phyloP scores from a whole-genome alignment of 92 coral and sea anemone species.

The Epizoanthus fatuus region DNA sequence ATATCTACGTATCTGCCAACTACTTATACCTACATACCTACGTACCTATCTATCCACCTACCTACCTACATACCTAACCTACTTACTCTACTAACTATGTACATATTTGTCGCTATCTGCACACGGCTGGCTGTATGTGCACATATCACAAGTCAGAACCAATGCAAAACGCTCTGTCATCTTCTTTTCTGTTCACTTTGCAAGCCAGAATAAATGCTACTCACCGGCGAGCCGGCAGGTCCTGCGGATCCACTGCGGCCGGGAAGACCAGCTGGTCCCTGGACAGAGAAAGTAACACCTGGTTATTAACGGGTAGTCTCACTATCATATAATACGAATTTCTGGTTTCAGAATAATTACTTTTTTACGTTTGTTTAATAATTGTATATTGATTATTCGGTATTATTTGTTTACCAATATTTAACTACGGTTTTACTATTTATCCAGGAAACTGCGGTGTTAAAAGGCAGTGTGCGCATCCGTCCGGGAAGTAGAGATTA shows the following conservation, averaged over 20 bases:
- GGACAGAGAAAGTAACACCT: background rate
- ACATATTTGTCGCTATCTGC: background rate
- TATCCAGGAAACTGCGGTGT: conserved; percentile 36
- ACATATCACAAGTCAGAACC: too few relatives aligned
- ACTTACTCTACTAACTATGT: background rate
- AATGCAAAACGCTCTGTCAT: background rate
- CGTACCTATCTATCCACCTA: background rate
- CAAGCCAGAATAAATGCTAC: background rate
- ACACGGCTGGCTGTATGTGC: too few relatives aligned
- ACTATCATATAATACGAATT: too few relatives aligned
- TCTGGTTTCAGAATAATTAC: too few relatives aligned
- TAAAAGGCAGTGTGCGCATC: conserved; percentile 35
- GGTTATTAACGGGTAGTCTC: too few relatives aligned
- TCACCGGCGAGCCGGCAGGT: background rate
- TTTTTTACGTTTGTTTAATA: too few relatives aligned
- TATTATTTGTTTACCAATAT: too few relatives aligned
- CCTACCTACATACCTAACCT: background rate
- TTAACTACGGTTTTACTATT: background rate
- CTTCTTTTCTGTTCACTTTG: background rate
- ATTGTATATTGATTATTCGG: too few relatives aligned
- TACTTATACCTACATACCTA: background rate
- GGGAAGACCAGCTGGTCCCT: background rate
- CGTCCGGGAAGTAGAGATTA: conserved; percentile 18
- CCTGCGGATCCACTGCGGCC: conserved; percentile 4
- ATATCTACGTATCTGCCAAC: background rate